These are phyloP conservation scores for Volucella inanis DNA, from an alignment of 2,888 invertebrate genomes.

Conservation along the genomic window DNA sequence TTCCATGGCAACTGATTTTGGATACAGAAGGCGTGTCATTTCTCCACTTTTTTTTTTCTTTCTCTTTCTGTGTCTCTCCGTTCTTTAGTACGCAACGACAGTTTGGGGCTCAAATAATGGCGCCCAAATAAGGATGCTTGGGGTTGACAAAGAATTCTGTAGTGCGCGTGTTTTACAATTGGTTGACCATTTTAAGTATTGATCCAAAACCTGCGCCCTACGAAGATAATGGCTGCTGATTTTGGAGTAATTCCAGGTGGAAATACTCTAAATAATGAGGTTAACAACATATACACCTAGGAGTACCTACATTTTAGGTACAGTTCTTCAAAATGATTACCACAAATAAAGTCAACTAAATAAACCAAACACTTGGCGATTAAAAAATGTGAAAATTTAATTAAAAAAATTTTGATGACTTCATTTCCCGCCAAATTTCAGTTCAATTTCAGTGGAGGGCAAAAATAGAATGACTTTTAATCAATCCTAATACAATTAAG, in stretches of 20 bases:
- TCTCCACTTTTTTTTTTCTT: conserved; percentile 34
- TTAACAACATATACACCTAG: no score
- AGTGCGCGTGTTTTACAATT: conserved; percentile 50
- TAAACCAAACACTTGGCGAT: no score
- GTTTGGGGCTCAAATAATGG: conserved; percentile 54
- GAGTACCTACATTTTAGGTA: not conserved
- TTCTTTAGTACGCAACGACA: conserved; percentile 62
- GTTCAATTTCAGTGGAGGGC: no score
- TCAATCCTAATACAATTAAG: no score
- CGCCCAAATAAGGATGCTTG: conserved; percentile 70
- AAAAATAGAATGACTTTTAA: no score
- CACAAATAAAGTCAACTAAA: no score
- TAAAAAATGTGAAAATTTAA: no score
- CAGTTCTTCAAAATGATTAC: not conserved
- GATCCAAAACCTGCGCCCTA: conserved; percentile 68
- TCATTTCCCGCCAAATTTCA: no score
- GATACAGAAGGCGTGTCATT: conserved; percentile 65
- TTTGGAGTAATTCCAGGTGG: not conserved
- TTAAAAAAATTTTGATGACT: no score
- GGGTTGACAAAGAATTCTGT: conserved; percentile 41
- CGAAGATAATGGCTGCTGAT: conserved; percentile 35
- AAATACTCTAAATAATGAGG: not conserved
- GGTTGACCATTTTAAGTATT: conserved; percentile 58
- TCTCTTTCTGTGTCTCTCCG: conserved; percentile 19
- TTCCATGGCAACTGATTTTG: conserved; percentile 63